Evolutionary conservation across 2,888 invertebrate species (phyloP), one percentile per base, ranked within the genome.

Genomic region (Trachelus iudaicus): DNA sequence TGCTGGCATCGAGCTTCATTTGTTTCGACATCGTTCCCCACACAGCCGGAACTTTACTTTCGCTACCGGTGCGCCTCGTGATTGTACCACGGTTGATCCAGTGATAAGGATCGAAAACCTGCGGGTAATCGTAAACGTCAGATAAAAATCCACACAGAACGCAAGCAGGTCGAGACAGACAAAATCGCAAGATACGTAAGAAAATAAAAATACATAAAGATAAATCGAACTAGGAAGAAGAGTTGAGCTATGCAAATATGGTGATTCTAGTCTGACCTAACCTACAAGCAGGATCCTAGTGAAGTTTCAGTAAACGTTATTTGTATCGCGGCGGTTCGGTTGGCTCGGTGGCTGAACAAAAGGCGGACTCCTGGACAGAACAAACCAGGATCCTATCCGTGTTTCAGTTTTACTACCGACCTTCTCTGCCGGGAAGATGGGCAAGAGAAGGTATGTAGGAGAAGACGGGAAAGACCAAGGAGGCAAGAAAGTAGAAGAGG

Each of bases 291-390:
- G 23, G 56, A 56, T 56, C 56, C 23, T 9, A 56, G 56, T 23
- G 56, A 56, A 56, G 56, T 56, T 56, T 56, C 56, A 56, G 56
- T 56, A 56, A 56, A 23, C 23, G 56, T 56, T 56, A 56, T 56
- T 56, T 56, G 56, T 56, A 56, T 56, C 56, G 56, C 23, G 56
- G 56, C 23, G 23, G 23, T 56, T 56, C 23, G 56, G 56, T 56
- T 56, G 23, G 56, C 56, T 56, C 9, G 15, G 23, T 79, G 79
- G 76, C 76, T 75, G 78, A 82, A 81, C 81, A 80, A 80, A 83
- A 79, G 80, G 79, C 80, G 78, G 78, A 76, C 78, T 80, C 79
- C 78, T 77, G 78, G 77, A 80, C 78, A 82, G 81, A 80, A 80
- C 81, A 80, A 82, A 79, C 79, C 75, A 77, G 78, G 73, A 78